Evolutionary conservation across 23 tunicate genomes (phyloP), one percentile per base, ranked within the genome.

Genomic region (Diplosoma virens): DNA sequence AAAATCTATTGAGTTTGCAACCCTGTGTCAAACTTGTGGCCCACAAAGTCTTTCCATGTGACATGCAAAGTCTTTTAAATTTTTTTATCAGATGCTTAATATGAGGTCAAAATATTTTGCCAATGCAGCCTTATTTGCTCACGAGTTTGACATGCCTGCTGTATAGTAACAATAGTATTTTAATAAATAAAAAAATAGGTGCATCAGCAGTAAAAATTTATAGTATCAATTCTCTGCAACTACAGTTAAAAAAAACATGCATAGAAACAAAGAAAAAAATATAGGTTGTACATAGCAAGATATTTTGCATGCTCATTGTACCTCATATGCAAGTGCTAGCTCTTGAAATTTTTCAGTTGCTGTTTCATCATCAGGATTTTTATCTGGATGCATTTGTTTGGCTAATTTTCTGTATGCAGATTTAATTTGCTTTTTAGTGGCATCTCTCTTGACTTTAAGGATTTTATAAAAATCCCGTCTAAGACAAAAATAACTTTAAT

Each of bases 331-430:
- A 22, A 80, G 32, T 27, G 99, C 99, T 1, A 95, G 79, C 59
- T 95, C 99, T 72, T 94, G 89, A 67, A 95, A 95, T 47, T 89
- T 89, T 60, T 89, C 88, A 25, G 84, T 89, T 20, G 96, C 97
- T 25, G 84, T 33, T 47, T 84, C 87, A 67, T 95, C 99, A 67
- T 95, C 96, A 54, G 86, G 88, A 58, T 95, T 95, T 73, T 89
- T 95, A 60, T 95, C 99, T 27, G 99, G 99, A 41, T 95, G 99
- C 99, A 89, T 95, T 89, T 89, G 83, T 55, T 91, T 91, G 1
- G 99, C 99, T 1, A 88, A 82, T 77, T 95, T 95, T 66, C 99
- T 64, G 53, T 95, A 95, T 0, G 99, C 99, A 33, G 97, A 89
- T 34, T 95, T 95, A 27, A 95, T 89, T 67, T 95, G 95, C 70